Percentiles rank a stretch among this genome's conserved stretches.
Conservation (phyloP, 1,140 invertebrate genomes). For the Asobara japonica region DNA sequence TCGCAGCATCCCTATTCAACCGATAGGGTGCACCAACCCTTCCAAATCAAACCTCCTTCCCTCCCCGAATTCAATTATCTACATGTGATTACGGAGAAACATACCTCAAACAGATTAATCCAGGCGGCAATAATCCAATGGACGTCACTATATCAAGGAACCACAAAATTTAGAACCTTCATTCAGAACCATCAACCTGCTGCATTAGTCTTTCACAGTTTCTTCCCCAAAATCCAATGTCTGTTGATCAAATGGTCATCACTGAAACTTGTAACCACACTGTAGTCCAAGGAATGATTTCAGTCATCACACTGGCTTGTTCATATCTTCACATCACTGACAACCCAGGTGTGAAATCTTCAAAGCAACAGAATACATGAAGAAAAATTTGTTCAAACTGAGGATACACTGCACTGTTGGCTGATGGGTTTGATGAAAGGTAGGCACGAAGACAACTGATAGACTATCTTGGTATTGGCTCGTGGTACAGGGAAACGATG, state of each 20-base stretch:
- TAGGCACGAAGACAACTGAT: slow-evolving; percentile 60
- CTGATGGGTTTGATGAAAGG: slow-evolving; percentile 53
- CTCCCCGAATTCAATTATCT: too few relatives aligned
- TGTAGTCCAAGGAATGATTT: too few relatives aligned
- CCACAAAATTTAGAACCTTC: neutral
- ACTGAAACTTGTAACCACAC: too few relatives aligned
- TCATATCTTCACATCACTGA: neutral
- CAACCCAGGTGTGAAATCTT: neutral
- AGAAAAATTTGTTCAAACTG: neutral
- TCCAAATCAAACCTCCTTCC: too few relatives aligned
- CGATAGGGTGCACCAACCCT: too few relatives aligned
- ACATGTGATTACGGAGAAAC: neutral
- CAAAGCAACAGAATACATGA: neutral
- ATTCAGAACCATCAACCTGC: neutral
- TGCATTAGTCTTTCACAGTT: too few relatives aligned
- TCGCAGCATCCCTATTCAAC: too few relatives aligned
- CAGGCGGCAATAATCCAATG: neutral
- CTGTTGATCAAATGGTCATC: too few relatives aligned
- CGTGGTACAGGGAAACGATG: slow-evolving; percentile 47
- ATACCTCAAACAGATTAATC: neutral
- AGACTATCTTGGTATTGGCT: slow-evolving; percentile 63
- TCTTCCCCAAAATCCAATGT: too few relatives aligned
- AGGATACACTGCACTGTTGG: slow-evolving; percentile 8
- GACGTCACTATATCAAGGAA: neutral
- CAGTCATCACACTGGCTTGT: too few relatives aligned